Percentiles rank a stretch among this genome's conserved stretches.
These are phyloP conservation scores for Xanthorhoe designata DNA, from an alignment of 2,888 invertebrate species.

Conservation along the genomic window DNA sequence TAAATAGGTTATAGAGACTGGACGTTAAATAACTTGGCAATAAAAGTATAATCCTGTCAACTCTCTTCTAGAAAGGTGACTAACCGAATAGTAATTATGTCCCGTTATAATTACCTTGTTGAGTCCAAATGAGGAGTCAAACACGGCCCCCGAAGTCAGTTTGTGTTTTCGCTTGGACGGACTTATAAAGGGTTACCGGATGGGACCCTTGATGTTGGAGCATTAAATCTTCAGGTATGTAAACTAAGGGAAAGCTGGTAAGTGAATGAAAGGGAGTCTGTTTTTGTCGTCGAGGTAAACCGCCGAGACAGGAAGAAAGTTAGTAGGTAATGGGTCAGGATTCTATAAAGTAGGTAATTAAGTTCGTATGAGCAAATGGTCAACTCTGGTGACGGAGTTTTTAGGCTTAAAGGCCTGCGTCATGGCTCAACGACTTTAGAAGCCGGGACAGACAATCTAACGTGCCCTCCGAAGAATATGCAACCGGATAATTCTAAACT, in stretches of 20 bases:
- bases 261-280: slow-evolving; percentile 31
- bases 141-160: slow-evolving; percentile 52
- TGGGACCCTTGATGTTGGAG: slow-evolving; percentile 38
- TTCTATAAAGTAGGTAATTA: background rate
- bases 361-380: too few relatives aligned
- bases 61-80: background rate
- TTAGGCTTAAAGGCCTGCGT: too few relatives aligned
- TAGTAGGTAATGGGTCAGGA: background rate
- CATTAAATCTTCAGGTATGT: slow-evolving; percentile 46
- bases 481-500: too few relatives aligned
- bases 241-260: slow-evolving; percentile 35
- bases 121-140: slow-evolving; percentile 66
- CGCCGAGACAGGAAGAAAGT: slow-evolving; percentile 14
- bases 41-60: background rate
- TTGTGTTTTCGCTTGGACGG: slow-evolving; percentile 61
- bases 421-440: too few relatives aligned
- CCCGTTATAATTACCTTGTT: slow-evolving; percentile 58
- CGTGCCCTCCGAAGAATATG: too few relatives aligned
- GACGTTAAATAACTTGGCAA: background rate
- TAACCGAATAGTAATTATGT: slow-evolving; percentile 15
- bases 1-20: too few relatives aligned
- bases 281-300: slow-evolving; percentile 38
- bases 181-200: slow-evolving; percentile 55
- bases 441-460: too few relatives aligned
- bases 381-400: too few relatives aligned